Conservation (phyloP, 2,888 invertebrate species). For the Rotaria macrura region DNA sequence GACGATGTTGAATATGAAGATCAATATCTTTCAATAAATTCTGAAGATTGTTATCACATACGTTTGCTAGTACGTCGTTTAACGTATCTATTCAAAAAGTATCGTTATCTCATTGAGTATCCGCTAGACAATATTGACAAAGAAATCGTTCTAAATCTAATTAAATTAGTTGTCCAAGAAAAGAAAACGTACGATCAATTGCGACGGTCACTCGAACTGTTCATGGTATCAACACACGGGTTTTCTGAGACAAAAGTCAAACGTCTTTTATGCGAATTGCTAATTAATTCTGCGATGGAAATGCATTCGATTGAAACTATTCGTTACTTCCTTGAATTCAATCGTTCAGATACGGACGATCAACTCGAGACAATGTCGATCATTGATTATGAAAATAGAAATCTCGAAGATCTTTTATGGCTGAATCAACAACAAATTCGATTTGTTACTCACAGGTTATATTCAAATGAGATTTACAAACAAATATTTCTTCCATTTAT, state of each 20-base stretch:
- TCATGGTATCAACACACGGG: not conserved
- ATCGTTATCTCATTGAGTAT: not conserved
- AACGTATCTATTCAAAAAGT: not conserved
- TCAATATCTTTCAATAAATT: not conserved
- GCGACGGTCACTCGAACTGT: not conserved
- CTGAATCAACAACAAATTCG: not conserved
- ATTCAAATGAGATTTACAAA: not conserved
- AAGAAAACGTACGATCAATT: not conserved
- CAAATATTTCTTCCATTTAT: not conserved
- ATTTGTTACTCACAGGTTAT: not conserved
- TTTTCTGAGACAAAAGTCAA: not conserved
- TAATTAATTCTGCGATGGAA: not conserved
- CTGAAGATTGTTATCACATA: not conserved
- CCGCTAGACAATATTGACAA: not conserved
- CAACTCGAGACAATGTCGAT: not conserved
- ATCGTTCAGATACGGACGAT: not conserved
- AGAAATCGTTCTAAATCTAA: not conserved
- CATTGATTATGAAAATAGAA: not conserved
- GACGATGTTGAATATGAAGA: not conserved
- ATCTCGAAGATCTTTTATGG: not conserved
- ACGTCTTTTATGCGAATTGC: not conserved
- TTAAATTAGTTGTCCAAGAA: not conserved
- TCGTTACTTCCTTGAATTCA: not conserved
- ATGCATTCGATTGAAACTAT: not conserved
- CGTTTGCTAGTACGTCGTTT: not conserved